phyloP scores from a whole-genome alignment of 2,888 invertebrate species.

The Acronicta alni region DNA sequence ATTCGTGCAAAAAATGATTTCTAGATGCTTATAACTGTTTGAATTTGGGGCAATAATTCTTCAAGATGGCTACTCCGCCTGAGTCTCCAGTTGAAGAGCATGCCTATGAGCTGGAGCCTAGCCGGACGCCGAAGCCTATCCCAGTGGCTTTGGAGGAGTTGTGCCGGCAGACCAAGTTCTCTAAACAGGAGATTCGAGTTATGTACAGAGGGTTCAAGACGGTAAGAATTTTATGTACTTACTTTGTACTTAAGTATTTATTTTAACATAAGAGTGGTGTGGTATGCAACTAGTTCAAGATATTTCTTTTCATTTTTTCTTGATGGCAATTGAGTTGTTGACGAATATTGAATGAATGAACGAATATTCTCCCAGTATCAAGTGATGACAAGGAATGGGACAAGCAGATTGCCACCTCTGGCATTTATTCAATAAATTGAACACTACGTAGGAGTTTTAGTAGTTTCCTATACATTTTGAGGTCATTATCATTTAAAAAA shows the following conservation, averaged over 20 bases:
- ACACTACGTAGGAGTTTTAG: too few relatives aligned
- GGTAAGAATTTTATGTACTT: constrained; percentile 85
- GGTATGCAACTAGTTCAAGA: too few relatives aligned
- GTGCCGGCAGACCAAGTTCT: constrained; percentile 98
- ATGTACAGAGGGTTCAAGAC: constrained; percentile 99
- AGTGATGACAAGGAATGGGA: too few relatives aligned
- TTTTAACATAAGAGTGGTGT: too few relatives aligned
- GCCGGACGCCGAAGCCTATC: constrained; percentile 93
- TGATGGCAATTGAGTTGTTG: too few relatives aligned
- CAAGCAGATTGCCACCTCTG: too few relatives aligned
- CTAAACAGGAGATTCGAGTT: constrained; percentile 97
- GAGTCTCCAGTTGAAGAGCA: constrained; percentile 96
- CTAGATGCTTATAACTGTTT: constrained; percentile 43
- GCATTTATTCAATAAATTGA: too few relatives aligned
- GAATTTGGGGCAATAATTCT: constrained; percentile 1
- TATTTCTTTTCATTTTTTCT: too few relatives aligned
- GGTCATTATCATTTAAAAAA: too few relatives aligned
- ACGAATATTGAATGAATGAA: too few relatives aligned
- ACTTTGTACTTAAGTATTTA: neutral
- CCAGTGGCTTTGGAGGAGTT: constrained; percentile 97
- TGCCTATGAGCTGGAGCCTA: constrained; percentile 95
- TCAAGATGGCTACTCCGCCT: constrained; percentile 94
- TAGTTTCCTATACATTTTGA: too few relatives aligned
- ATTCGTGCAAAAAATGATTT: constrained; percentile 43
- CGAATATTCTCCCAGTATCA: too few relatives aligned